Percentiles rank a stretch among this genome's conserved stretches.
Evolutionary conservation across 2,888 invertebrate species (phyloP).

Genomic region (Muschampia plurimacula): DNA sequence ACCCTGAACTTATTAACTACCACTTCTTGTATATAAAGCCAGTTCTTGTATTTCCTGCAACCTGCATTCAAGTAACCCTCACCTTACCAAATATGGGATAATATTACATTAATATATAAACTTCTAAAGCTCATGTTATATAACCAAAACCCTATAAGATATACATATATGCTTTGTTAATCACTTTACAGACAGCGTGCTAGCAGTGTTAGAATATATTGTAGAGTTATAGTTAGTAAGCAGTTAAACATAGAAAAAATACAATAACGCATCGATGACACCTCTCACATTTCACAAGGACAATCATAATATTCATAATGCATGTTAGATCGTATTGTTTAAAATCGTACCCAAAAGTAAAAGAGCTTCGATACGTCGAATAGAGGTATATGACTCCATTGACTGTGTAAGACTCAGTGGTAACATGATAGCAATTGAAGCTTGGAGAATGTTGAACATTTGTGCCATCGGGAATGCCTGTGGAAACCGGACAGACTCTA

Average conservation of each 20-base stretch:
- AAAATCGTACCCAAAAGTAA: conserved; percentile 84
- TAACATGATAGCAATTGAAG: conserved; percentile 83
- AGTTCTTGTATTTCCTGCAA: background rate
- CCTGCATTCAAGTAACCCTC: background rate
- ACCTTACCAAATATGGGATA: background rate
- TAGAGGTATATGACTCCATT: conserved; percentile 86
- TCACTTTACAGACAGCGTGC: background rate
- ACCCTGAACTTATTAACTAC: background rate
- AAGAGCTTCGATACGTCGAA: conserved; percentile 85
- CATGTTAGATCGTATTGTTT: conserved; percentile 51
- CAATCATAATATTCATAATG: conserved; percentile 47
- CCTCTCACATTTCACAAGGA: conserved; percentile 47
- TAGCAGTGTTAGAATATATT: conserved; percentile 9
- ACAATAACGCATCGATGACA: conserved; percentile 40
- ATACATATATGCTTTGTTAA: background rate
- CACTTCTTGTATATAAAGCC: too few species aligned
- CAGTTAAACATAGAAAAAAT: conserved; percentile 30
- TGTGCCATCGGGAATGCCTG: conserved; percentile 91
- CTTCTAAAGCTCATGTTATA: background rate
- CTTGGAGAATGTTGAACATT: conserved; percentile 90
- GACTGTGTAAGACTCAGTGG: conserved; percentile 81
- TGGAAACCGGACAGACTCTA: conserved; percentile 55
- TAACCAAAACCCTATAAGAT: background rate
- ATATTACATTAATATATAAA: background rate
- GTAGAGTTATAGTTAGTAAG: conserved; percentile 12